Percentiles rank a stretch among this genome's conserved stretches.
phyloP scores from a whole-genome alignment of 1,140 invertebrate genomes.

The Drosophila malerkotliana region DNA sequence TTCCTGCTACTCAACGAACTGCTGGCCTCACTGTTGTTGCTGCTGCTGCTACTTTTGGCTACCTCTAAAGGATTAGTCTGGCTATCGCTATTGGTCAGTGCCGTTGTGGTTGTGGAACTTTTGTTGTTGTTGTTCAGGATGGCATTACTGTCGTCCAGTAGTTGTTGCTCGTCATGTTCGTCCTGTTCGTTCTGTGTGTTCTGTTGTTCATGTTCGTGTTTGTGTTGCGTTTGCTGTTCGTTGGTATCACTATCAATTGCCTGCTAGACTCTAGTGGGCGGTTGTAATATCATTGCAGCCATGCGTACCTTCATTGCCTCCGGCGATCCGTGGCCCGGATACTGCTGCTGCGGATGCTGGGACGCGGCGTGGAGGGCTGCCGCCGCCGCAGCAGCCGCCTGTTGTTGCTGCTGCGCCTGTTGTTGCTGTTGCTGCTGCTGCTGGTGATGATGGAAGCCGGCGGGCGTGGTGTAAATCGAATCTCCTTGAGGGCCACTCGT shows the following conservation, averaged over 20 bases:
- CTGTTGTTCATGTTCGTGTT: slow-evolving; percentile 38
- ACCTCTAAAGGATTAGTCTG: slow-evolving; percentile 44
- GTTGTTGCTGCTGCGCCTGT: slow-evolving; percentile 69
- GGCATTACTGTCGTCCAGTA: slow-evolving; percentile 50
- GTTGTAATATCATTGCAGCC: slow-evolving; percentile 90
- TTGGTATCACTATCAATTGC: slow-evolving; percentile 81
- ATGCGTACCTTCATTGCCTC: slow-evolving; percentile 92
- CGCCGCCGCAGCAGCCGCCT: slow-evolving; percentile 63
- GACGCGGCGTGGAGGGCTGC: slow-evolving; percentile 64
- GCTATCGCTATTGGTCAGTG: slow-evolving; percentile 68
- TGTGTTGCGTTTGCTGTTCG: slow-evolving; percentile 64
- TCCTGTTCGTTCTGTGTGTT: slow-evolving; percentile 31
- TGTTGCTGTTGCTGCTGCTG: slow-evolving; percentile 78
- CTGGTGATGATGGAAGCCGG: slow-evolving; percentile 83
- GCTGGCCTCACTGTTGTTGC: slow-evolving; percentile 32
- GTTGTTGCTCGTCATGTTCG: slow-evolving; percentile 37
- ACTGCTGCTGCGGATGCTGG: slow-evolving; percentile 72
- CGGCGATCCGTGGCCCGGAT: slow-evolving; percentile 85
- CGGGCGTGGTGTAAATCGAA: slow-evolving; percentile 84
- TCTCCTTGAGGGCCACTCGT: slow-evolving; percentile 83
- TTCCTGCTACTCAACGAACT: slow-evolving; percentile 60
- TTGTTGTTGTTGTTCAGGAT: slow-evolving; percentile 52
- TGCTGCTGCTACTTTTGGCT: slow-evolving; percentile 34
- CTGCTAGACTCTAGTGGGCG: slow-evolving; percentile 91
- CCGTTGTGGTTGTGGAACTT: slow-evolving; percentile 40